These are phyloP conservation scores for Symphodus melops DNA, from an alignment of 2,113 vertebrate species.

Conservation along the genomic window DNA sequence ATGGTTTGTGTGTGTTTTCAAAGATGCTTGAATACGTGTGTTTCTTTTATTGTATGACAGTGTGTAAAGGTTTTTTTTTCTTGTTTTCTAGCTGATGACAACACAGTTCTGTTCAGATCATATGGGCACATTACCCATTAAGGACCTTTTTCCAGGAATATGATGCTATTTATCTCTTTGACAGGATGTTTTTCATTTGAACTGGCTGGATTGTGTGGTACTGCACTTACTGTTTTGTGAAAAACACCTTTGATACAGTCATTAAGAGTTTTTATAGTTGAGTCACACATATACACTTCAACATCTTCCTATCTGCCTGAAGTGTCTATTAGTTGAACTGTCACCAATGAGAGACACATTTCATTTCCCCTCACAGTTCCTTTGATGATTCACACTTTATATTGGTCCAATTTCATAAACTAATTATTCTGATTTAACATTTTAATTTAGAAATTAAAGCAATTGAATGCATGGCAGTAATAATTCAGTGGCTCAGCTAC, in stretches of 20 bases:
- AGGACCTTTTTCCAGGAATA: neutral
- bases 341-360: neutral
- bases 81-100: conserved; percentile 35
- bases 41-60: conserved; percentile 34
- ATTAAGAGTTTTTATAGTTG: conserved; percentile 30
- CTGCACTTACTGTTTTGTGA: conserved; percentile 35
- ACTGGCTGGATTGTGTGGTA: conserved; percentile 17
- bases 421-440: conserved; percentile 66
- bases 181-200: conserved; percentile 44
- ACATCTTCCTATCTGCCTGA: neutral
- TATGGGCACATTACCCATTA: conserved; percentile 13
- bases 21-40: conserved; percentile 3
- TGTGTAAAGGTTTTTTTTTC: neutral
- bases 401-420: conserved; percentile 37
- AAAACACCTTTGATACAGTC: conserved; percentile 17
- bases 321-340: neutral
- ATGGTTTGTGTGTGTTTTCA: conserved; percentile 13
- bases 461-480: conserved; percentile 36
- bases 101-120: conserved; percentile 14
- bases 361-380: conserved; percentile 18
- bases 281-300: neutral
- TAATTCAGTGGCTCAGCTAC: conserved; percentile 46
- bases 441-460: conserved; percentile 63
- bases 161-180: conserved; percentile 1
- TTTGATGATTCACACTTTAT: conserved; percentile 39